A percentile compares a stretch with the other conserved stretches of the same genome.
phyloP scores from a whole-genome alignment of 2,797 vertebrate species.

The Knipowitschia caucasica region DNA sequence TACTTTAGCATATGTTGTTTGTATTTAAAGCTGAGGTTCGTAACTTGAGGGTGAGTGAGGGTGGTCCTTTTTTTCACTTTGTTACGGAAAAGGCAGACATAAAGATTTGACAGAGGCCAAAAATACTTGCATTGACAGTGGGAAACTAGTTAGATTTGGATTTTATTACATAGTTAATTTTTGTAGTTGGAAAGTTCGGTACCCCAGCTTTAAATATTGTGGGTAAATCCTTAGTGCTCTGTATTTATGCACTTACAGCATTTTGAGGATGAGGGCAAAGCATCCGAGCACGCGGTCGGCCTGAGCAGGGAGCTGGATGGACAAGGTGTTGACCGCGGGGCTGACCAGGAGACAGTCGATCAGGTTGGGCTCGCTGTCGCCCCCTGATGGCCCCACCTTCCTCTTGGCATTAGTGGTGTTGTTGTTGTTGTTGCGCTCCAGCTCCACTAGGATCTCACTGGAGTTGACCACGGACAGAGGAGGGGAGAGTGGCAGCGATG shows the following conservation, averaged over 20 bases:
- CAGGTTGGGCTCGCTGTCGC: constrained; percentile 94
- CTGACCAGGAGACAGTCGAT: constrained; percentile 98
- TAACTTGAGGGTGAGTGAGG: no score
- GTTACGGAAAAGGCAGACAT: no score
- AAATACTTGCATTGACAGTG: no score
- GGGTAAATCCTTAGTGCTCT: background rate
- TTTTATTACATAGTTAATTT: no score
- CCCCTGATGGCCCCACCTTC: constrained; percentile 78
- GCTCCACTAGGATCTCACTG: constrained; percentile 93
- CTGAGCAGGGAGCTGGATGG: constrained; percentile 95
- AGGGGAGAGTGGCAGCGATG: constrained; percentile 63
- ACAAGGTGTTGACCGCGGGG: constrained; percentile 90
- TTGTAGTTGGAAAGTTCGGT: no score
- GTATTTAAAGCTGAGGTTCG: no score
- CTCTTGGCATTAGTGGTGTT: constrained; percentile 86
- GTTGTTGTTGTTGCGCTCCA: constrained; percentile 92
- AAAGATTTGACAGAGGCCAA: no score
- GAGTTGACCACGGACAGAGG: constrained; percentile 87
- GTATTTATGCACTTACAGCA: constrained; percentile 86
- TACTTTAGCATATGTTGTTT: no score
- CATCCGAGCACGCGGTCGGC: constrained; percentile 95
- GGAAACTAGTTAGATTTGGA: no score
- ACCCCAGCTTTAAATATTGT: no score
- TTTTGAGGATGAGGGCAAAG: constrained; percentile 97
- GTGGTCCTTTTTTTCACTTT: no score